Evolutionary conservation across 1,140 invertebrate genomes (phyloP).

Genomic region (Stegodyphus mimosarum): DNA sequence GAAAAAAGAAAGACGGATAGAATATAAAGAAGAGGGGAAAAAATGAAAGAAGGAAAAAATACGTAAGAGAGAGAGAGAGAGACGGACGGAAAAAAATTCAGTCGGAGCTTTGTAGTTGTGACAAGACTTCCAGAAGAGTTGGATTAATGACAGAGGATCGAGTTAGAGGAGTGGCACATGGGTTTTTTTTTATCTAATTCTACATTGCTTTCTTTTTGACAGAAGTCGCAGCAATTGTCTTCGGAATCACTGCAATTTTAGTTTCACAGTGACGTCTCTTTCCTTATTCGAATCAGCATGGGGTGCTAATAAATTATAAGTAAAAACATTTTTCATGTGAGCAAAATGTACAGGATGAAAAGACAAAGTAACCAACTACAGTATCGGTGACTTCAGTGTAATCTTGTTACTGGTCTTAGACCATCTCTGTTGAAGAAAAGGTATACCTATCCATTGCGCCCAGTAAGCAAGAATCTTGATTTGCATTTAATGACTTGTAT

Average conservation of each 20-base stretch:
- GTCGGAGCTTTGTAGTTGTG: conserved; percentile 60
- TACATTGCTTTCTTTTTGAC: conserved; percentile 3
- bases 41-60: conserved; percentile 30
- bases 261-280: neutral
- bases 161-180: conserved; percentile 50
- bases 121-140: conserved; percentile 56
- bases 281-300: conserved; percentile 24
- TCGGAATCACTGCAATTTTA: conserved; percentile 7
- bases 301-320: conserved; percentile 27
- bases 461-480: too few relatives aligned
- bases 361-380: too few relatives aligned
- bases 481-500: too few relatives aligned
- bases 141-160: conserved; percentile 57
- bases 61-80: conserved; percentile 1
- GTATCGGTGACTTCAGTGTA: too few relatives aligned
- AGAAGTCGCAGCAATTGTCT: conserved; percentile 45
- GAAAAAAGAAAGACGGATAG: conserved; percentile 19
- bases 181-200: conserved; percentile 5
- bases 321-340: too few relatives aligned
- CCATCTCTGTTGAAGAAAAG: too few relatives aligned
- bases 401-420: too few relatives aligned
- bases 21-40: conserved; percentile 15
- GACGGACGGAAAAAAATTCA: conserved; percentile 27
- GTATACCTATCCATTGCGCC: too few relatives aligned
- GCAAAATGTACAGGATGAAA: neutral